These are phyloP conservation scores for Urechis unicinctus DNA, from an alignment of 2,888 invertebrate species.

Conservation along the genomic window DNA sequence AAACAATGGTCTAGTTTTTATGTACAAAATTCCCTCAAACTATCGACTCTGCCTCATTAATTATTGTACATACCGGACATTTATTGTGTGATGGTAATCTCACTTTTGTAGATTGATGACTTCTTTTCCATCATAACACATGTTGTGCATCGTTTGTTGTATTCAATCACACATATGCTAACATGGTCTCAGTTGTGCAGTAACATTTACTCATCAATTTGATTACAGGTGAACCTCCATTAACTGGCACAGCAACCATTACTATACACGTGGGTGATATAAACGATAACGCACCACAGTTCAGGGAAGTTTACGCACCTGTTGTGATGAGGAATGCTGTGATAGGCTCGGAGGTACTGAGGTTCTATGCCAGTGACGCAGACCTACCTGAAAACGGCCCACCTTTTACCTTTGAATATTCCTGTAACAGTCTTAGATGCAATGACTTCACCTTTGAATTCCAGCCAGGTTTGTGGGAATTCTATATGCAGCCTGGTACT, in stretches of 20 bases:
- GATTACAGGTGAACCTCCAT: constrained; percentile 31
- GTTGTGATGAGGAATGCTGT: constrained; percentile 1
- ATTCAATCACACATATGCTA: too few species aligned
- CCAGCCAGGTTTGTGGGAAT: constrained; percentile 3
- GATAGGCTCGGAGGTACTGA: constrained; percentile 1
- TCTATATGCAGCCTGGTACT: too few species aligned
- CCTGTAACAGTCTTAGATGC: constrained; percentile 52
- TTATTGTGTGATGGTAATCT: not conserved
- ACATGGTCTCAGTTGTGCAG: too few species aligned
- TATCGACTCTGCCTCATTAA: too few species aligned
- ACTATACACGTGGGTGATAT: constrained; percentile 88
- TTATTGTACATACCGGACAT: not conserved
- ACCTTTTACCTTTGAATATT: constrained; percentile 67
- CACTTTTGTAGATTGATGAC: too few species aligned
- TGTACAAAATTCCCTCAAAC: too few species aligned
- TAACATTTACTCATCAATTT: too few species aligned
- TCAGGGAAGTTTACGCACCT: constrained; percentile 56
- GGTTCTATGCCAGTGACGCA: constrained; percentile 30
- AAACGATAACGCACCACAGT: constrained; percentile 85
- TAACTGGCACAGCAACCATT: constrained; percentile 79
- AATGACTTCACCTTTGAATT: constrained; percentile 3
- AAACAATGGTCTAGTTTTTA: too few species aligned
- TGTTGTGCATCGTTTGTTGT: too few species aligned
- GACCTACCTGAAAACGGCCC: constrained; percentile 45
- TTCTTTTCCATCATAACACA: not conserved